Evolutionary conservation across 1,140 invertebrate genomes (phyloP).

Genomic region (Leucophenga varia): DNA sequence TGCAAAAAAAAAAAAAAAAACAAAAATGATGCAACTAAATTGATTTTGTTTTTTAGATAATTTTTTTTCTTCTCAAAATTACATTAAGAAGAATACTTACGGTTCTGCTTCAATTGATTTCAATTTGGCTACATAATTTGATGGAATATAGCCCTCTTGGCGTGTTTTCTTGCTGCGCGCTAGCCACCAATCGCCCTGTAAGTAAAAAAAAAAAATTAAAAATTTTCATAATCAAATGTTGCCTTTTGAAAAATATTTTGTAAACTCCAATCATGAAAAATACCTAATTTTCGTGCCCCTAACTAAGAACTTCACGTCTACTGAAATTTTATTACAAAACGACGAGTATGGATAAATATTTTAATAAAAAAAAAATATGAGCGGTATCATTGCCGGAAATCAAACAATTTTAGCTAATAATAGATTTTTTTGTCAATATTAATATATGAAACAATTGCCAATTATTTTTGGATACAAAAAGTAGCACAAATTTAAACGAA

Average conservation of each 20-base stretch:
- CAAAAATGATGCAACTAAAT: not conserved
- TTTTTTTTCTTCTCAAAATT: not conserved
- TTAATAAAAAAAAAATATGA: too few relatives aligned
- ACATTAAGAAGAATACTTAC: conserved; percentile 70
- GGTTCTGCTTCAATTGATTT: conserved; percentile 99
- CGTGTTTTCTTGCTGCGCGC: conserved; percentile 91
- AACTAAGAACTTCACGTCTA: too few relatives aligned
- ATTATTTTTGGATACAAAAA: too few relatives aligned
- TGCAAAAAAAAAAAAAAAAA: not conserved
- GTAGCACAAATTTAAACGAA: too few relatives aligned
- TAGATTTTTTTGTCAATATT: too few relatives aligned
- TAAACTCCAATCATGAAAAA: too few relatives aligned
- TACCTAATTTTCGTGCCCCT: too few relatives aligned
- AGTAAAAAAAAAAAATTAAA: conserved; percentile 17
- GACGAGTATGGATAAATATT: too few relatives aligned
- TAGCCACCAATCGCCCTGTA: conserved; percentile 96
- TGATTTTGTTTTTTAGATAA: not conserved
- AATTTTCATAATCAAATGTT: conserved; percentile 10
- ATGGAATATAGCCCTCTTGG: conserved; percentile 98
- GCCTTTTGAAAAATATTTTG: not conserved
- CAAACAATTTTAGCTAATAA: too few relatives aligned
- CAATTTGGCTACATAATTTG: conserved; percentile 98
- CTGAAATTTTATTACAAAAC: too few relatives aligned
- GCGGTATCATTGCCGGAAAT: too few relatives aligned
- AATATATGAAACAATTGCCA: too few relatives aligned